These are phyloP conservation scores for Petrocephalus sullivani DNA, from an alignment of 2,797 vertebrate species.

Conservation along the genomic window DNA sequence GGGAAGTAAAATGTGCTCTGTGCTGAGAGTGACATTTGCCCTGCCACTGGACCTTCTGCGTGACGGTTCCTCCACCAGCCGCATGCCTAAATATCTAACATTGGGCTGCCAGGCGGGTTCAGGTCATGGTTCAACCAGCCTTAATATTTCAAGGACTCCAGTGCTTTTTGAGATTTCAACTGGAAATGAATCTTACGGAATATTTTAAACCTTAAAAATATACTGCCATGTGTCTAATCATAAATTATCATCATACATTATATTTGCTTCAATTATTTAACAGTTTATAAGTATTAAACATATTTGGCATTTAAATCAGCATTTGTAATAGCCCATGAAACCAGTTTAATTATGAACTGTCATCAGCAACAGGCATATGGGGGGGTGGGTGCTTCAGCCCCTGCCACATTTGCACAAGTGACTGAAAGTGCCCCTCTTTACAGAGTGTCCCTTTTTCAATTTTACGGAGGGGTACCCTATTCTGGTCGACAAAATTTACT, in stretches of 20 bases:
- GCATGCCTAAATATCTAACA: background rate
- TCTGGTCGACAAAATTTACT: background rate
- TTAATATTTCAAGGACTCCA: background rate
- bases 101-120: background rate
- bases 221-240: background rate
- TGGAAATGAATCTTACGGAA: background rate
- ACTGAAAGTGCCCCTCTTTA: background rate
- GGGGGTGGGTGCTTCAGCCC: background rate
- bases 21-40: background rate
- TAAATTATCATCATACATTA: background rate
- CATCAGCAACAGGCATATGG: background rate
- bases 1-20: background rate
- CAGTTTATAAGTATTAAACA: background rate
- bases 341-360: background rate
- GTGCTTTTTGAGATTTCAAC: background rate
- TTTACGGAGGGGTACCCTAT: background rate
- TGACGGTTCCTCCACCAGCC: background rate
- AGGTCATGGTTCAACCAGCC: background rate
- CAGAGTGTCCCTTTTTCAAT: background rate
- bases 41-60: background rate
- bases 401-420: background rate
- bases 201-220: background rate
- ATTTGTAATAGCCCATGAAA: background rate
- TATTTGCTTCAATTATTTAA: constrained; percentile 1
- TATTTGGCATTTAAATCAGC: background rate